phyloP scores from a whole-genome alignment of 2,113 vertebrate species.

The Morone saxatilis region DNA sequence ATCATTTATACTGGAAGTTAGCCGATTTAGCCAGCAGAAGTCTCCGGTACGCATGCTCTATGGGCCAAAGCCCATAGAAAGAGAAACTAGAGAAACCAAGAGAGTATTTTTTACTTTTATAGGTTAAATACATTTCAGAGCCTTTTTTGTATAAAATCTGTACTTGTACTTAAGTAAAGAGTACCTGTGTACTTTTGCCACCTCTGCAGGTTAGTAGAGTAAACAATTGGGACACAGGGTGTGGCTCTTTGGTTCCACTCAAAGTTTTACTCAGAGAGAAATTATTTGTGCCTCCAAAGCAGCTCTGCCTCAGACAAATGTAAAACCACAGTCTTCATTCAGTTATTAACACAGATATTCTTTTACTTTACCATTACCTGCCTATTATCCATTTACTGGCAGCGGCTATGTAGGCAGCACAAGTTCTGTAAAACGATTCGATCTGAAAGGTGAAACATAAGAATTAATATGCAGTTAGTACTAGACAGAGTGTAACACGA shows the following conservation, averaged over 20 bases:
- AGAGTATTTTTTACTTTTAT: no score
- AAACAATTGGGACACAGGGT: neutral
- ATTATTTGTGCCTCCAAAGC: neutral
- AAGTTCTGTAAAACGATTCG: conserved; percentile 45
- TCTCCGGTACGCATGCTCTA: no score
- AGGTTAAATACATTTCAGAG: no score
- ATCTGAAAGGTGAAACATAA: conserved; percentile 62
- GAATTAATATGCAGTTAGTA: conserved; percentile 76
- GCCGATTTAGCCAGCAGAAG: no score
- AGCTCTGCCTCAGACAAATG: conserved; percentile 4
- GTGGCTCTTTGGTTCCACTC: neutral
- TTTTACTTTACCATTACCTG: conserved; percentile 16
- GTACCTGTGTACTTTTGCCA: no score
- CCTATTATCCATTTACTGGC: conserved; percentile 38
- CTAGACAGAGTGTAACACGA: conserved; percentile 74
- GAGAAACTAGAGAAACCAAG: no score
- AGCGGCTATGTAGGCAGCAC: conserved; percentile 29
- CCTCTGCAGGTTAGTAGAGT: no score
- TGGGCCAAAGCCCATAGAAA: no score
- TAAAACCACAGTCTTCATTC: conserved; percentile 6
- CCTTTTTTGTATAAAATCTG: no score
- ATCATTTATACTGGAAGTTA: no score
- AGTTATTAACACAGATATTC: neutral
- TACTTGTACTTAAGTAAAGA: no score
- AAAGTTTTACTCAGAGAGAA: neutral